These are phyloP conservation scores for Pteronura brasiliensis DNA, from an alignment of 2,113 vertebrate species.

Conservation along the genomic window DNA sequence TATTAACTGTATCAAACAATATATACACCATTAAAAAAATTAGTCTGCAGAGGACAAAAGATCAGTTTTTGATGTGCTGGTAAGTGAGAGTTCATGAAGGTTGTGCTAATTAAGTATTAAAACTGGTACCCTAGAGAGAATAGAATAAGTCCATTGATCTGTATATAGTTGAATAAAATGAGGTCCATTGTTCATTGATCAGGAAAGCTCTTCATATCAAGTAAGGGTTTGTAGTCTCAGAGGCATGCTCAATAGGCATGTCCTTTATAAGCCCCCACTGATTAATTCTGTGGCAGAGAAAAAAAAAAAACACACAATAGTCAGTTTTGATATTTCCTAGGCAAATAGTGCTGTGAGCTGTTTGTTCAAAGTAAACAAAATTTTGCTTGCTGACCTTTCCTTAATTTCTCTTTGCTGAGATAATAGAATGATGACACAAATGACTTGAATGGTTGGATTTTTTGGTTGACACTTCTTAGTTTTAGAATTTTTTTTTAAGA, in stretches of 20 bases:
- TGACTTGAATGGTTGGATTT: not conserved
- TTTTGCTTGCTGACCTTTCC: not conserved
- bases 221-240: not conserved
- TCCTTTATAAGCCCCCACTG: not conserved
- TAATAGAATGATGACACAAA: not conserved
- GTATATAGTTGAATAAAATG: slow-evolving; percentile 7
- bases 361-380: not conserved
- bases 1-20: not conserved
- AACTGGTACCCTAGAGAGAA: not conserved
- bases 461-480: not conserved
- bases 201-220: not conserved
- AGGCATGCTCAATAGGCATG: not conserved
- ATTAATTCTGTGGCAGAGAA: not conserved
- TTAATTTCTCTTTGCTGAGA: not conserved
- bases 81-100: slow-evolving; percentile 4
- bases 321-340: not conserved
- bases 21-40: not conserved
- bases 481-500: not conserved
- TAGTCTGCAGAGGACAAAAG: not conserved
- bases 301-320: not conserved
- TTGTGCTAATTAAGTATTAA: slow-evolving; percentile 27
- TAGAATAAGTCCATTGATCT: not conserved
- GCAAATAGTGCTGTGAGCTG: not conserved
- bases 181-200: slow-evolving; percentile 1
- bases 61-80: not conserved